Evolutionary conservation across 2,888 invertebrate genomes (phyloP).

Genomic region (Napeogenes sylphis): DNA sequence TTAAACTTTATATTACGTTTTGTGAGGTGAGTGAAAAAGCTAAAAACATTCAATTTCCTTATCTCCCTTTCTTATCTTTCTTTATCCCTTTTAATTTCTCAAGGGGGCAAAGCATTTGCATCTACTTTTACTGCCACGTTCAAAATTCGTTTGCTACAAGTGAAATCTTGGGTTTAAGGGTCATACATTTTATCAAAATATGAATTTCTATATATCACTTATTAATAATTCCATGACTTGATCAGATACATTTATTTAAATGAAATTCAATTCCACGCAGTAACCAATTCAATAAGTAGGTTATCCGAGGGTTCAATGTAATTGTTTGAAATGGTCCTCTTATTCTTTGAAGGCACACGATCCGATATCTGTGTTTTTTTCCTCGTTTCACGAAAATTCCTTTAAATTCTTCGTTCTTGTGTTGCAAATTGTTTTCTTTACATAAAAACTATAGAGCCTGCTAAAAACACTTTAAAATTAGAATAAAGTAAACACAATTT

Average conservation of each 20-base stretch:
- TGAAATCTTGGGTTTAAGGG: background rate
- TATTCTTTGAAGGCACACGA: slow-evolving; percentile 10
- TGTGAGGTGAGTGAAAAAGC: too few relatives aligned
- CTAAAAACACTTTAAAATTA: background rate
- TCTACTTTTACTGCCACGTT: too few relatives aligned
- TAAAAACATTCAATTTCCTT: too few relatives aligned
- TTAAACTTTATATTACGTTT: too few relatives aligned
- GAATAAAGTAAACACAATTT: background rate
- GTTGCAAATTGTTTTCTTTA: background rate
- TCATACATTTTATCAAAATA: background rate
- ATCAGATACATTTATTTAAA: slow-evolving; percentile 1
- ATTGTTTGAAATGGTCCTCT: slow-evolving; percentile 42
- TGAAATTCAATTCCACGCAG: slow-evolving; percentile 14
- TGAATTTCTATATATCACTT: background rate
- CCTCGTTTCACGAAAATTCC: slow-evolving; percentile 5
- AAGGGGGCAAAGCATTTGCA: too few relatives aligned
- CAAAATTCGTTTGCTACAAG: too few relatives aligned
- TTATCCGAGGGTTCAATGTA: slow-evolving; percentile 32
- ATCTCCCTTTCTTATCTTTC: too few relatives aligned
- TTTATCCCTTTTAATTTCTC: too few relatives aligned
- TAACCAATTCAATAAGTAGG: slow-evolving; percentile 9
- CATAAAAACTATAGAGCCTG: background rate
- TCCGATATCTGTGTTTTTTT: slow-evolving; percentile 10
- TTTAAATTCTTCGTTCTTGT: background rate
- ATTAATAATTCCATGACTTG: background rate